Conservation (phyloP, 1,140 invertebrate genomes). For the Coptotermes formosanus region DNA sequence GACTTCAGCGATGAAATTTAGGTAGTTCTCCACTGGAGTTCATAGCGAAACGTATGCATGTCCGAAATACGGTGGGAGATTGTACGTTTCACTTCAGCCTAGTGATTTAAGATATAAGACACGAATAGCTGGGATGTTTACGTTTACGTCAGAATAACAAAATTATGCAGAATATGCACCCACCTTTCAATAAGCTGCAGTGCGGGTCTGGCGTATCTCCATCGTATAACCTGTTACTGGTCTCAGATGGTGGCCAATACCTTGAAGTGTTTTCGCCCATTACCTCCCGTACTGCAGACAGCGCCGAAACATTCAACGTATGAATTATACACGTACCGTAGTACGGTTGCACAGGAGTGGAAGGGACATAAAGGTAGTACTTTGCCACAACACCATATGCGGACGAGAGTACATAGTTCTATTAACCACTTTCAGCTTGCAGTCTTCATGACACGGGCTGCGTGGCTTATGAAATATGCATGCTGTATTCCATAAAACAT, state of each 20-base stretch:
- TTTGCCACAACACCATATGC: background rate
- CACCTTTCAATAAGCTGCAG: background rate
- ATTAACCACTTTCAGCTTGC: no score
- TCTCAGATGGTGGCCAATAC: slow-evolving; percentile 10
- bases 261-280: slow-evolving; percentile 10
- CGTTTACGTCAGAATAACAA: background rate
- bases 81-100: no score
- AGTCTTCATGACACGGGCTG: no score
- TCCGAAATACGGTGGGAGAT: no score
- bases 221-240: background rate
- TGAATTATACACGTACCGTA: background rate
- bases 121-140: background rate
- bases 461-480: no score
- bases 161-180: background rate
- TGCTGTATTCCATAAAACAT: no score
- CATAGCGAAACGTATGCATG: no score
- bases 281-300: background rate
- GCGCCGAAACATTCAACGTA: background rate
- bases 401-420: background rate
- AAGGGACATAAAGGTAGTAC: background rate
- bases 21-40: no score
- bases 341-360: background rate
- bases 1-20: no score
- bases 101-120: no score
- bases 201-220: background rate